These are phyloP conservation scores for Bombus ignitus DNA, from an alignment of 1,140 invertebrate species.

Conservation along the genomic window DNA sequence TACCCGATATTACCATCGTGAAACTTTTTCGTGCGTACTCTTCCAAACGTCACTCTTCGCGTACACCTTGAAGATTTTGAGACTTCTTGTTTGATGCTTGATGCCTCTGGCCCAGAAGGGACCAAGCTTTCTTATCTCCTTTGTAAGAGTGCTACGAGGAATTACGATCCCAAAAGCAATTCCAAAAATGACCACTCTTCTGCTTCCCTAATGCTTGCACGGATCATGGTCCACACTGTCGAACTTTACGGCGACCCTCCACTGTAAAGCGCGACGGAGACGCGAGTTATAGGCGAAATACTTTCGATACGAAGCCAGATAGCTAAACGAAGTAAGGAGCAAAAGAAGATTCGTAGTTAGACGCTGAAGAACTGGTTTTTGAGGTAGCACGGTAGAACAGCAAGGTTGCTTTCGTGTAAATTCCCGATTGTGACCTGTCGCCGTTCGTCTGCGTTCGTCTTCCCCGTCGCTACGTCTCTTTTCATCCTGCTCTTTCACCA, in stretches of 20 bases:
- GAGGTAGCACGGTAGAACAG: constrained; percentile 59
- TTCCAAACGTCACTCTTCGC: neutral
- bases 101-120: neutral
- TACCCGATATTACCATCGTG: neutral
- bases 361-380: constrained; percentile 49
- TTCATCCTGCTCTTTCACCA: constrained; percentile 35
- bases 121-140: neutral
- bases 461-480: neutral
- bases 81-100: neutral
- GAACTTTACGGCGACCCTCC: neutral
- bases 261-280: neutral
- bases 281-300: constrained; percentile 44
- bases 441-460: constrained; percentile 10
- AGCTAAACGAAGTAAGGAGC: constrained; percentile 57
- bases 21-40: neutral
- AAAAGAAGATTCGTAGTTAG: constrained; percentile 51
- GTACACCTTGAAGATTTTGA: neutral
- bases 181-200: neutral
- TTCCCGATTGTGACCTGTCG: constrained; percentile 55
- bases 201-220: too few relatives aligned
- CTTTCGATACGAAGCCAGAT: constrained; percentile 49
- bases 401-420: constrained; percentile 57
- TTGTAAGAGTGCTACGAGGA: neutral
- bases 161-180: neutral
- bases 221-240: constrained; percentile 22